These are phyloP conservation scores for Battus philenor DNA, from an alignment of 1,140 invertebrate genomes.

Conservation along the genomic window DNA sequence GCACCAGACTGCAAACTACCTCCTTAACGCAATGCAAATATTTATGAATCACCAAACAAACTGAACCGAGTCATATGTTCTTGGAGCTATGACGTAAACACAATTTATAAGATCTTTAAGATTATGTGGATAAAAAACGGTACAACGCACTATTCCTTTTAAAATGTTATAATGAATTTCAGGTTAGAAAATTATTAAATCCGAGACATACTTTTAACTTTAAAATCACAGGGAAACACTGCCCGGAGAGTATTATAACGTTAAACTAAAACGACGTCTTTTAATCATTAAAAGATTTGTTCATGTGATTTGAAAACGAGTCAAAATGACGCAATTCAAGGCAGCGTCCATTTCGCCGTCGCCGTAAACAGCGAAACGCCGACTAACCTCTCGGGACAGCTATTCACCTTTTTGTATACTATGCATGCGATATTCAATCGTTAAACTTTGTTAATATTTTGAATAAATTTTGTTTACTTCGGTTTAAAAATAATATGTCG, in stretches of 20 bases:
- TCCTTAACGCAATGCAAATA: slow-evolving; percentile 36
- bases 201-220: neutral
- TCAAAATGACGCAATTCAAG: slow-evolving; percentile 56
- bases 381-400: slow-evolving; percentile 33
- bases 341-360: slow-evolving; percentile 31
- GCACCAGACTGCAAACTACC: neutral
- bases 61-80: slow-evolving; percentile 55
- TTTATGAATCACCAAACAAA: slow-evolving; percentile 59
- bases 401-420: slow-evolving; percentile 54
- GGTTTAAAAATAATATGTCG: too few species aligned
- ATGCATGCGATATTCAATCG: too few species aligned
- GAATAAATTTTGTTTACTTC: too few species aligned
- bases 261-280: too few species aligned
- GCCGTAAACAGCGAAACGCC: slow-evolving; percentile 16
- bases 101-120: slow-evolving; percentile 24
- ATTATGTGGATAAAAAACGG: slow-evolving; percentile 17
- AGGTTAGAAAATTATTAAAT: slow-evolving; percentile 2
- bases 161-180: neutral
- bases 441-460: too few species aligned
- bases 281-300: too few species aligned
- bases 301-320: slow-evolving; percentile 31
- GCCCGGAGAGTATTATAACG: too few species aligned
- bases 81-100: slow-evolving; percentile 62
- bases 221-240: neutral
- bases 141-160: too few species aligned